Base-by-base conservation (phyloP, 2,797 vertebrate genomes). In the Microctenopoma steveboyesi region DNA sequence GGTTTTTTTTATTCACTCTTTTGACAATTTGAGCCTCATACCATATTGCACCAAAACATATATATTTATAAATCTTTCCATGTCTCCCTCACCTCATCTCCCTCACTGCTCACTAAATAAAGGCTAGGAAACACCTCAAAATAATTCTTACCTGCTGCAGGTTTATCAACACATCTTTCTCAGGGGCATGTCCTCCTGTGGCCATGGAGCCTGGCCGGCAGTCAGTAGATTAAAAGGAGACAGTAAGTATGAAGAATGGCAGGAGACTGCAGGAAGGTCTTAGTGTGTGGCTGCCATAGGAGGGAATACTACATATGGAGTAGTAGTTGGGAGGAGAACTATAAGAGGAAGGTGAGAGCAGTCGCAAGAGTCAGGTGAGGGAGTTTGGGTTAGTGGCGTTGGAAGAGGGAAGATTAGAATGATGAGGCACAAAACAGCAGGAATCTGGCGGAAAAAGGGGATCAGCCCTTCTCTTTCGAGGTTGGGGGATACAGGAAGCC, bases 391-490 rank as follows among this genome's bases (percentile, higher is more conserved):
- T 37, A 54, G 64, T 65, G 27, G 13, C 4, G 60, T 39, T 39
- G 42, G 73, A 69, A 37, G 45, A 57, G 30, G 53, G 59, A 40
- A 27, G 42, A 14, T 15, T 47, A 52, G 78, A 70, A 71, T 72
- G 80, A 77, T 57, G 76, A 61, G 72, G 69, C 49, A 72, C 61
- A 64, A 69, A 85, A 81, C 80, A 70, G 81, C 55, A 63, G 85
- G 81, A 87, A 82, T 69, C 65, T 54, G 57, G 58, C 66, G 80
- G 76, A 74, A 75, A 76, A 82, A 28, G 25, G 80, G 72, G 86
- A 90, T 95, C 93, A 95, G 90, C 94, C 93, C 88, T 95, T 95
- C 88, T 95, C 94, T 93, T 94, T 95, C 84, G 94, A 90, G 14
- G 89, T 82, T 77, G 18, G 92, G 91, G 64, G 91, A 90, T 86